Percentiles rank a stretch among this genome's conserved stretches.
phyloP scores from a whole-genome alignment of 2,113 vertebrate species.

The Spea bombifrons region DNA sequence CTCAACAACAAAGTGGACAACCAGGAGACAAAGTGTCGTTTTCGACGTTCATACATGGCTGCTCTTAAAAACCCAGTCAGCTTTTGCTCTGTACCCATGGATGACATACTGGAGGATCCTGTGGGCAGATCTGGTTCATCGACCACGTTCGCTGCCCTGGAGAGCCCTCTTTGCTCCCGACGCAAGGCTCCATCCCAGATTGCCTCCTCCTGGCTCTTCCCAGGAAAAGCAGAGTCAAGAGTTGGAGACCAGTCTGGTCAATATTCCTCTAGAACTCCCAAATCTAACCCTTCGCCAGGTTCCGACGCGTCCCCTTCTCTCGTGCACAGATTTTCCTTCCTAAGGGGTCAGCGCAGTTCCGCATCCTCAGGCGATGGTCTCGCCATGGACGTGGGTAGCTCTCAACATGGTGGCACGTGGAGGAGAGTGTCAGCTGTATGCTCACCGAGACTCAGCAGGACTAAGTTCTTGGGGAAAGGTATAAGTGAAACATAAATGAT shows the following conservation, averaged over 20 bases:
- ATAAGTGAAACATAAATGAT: conserved; percentile 17
- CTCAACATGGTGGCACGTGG: conserved; percentile 71
- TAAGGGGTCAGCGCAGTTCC: conserved; percentile 63
- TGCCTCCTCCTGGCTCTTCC: conserved; percentile 25
- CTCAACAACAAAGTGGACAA: conserved; percentile 53
- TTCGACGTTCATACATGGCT: conserved; percentile 70
- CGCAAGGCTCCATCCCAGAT: conserved; percentile 14
- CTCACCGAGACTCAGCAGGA: conserved; percentile 74
- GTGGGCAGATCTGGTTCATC: conserved; percentile 2
- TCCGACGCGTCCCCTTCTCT: conserved; percentile 41
- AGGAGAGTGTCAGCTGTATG: conserved; percentile 72
- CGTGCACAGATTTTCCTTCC: conserved; percentile 70
- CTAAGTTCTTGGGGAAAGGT: conserved; percentile 72
- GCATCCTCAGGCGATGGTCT: conserved; percentile 39
- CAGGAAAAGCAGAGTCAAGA: background rate
- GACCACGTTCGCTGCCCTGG: background rate
- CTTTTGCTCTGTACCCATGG: conserved; percentile 57
- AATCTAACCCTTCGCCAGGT: background rate
- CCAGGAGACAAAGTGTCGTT: conserved; percentile 63
- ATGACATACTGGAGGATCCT: conserved; percentile 66
- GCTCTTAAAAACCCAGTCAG: conserved; percentile 65
- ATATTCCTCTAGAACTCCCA: conserved; percentile 14
- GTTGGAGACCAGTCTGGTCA: conserved; percentile 3
- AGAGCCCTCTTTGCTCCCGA: background rate
- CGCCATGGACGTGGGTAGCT: conserved; percentile 57